phyloP scores from a whole-genome alignment of 2,797 vertebrate species.

The Nannoperca australis region DNA sequence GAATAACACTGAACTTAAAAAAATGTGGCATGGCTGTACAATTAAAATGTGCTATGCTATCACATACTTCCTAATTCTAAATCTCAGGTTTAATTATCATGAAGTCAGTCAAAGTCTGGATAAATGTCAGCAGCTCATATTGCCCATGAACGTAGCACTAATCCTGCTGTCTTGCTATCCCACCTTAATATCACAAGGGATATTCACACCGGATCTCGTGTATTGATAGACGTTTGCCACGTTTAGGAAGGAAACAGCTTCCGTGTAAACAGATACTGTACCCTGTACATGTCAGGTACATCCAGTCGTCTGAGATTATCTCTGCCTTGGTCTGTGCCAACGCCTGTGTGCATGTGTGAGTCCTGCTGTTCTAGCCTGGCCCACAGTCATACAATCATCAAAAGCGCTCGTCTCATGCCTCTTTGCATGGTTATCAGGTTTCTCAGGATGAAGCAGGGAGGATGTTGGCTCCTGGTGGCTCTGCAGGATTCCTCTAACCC shows the following conservation, averaged over 20 bases:
- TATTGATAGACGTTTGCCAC: background rate
- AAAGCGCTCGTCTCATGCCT: constrained; percentile 29
- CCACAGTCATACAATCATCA: constrained; percentile 36
- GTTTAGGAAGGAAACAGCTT: constrained; percentile 5
- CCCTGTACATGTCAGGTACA: background rate
- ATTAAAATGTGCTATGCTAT: background rate
- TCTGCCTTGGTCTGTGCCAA: constrained; percentile 10
- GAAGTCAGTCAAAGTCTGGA: background rate
- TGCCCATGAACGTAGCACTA: background rate
- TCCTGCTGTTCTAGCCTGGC: constrained; percentile 9
- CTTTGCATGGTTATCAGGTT: constrained; percentile 43
- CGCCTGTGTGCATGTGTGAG: constrained; percentile 11
- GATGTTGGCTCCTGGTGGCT: constrained; percentile 37
- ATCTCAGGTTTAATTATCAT: background rate
- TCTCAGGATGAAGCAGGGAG: constrained; percentile 33
- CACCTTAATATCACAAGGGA: constrained; percentile 1
- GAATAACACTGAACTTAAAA: background rate
- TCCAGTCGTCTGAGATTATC: constrained; percentile 27
- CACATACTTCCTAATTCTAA: background rate
- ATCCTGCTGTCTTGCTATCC: background rate
- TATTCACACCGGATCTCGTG: background rate
- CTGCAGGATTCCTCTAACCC: constrained; percentile 55
- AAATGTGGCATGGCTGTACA: background rate
- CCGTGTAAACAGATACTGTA: constrained; percentile 2
- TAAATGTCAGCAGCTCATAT: constrained; percentile 9